Evolutionary conservation across 1,140 invertebrate species (phyloP).

Genomic region (Microplitis mediator): DNA sequence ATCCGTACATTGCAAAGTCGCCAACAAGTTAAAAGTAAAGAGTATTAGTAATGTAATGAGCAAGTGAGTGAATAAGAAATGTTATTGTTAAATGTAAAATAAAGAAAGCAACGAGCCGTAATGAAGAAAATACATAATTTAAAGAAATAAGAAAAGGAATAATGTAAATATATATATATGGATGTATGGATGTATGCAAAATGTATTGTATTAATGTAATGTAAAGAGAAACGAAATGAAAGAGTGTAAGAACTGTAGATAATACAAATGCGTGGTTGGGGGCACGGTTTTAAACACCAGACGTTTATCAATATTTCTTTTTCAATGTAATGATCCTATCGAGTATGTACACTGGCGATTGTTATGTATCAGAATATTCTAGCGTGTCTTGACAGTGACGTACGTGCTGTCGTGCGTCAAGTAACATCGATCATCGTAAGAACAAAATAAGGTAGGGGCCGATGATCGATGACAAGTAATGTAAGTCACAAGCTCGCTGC

Average conservation of each 20-base stretch:
- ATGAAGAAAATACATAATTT: not conserved
- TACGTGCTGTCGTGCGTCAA: not conserved
- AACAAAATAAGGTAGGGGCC: not conserved
- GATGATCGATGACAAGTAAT: not conserved
- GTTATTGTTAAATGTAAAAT: too few relatives aligned
- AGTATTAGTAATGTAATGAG: too few relatives aligned
- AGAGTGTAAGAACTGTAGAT: not conserved
- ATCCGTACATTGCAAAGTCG: constrained; percentile 10
- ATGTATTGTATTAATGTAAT: not conserved
- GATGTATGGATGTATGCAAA: too few relatives aligned
- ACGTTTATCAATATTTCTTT: constrained; percentile 12
- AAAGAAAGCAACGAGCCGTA: too few relatives aligned
- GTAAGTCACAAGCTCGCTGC: not conserved
- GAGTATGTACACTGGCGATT: too few relatives aligned
- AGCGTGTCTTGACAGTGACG: not conserved
- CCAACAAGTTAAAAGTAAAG: not conserved
- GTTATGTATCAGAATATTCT: constrained; percentile 5
- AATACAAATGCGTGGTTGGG: not conserved
- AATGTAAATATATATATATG: not conserved
- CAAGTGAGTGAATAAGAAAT: too few relatives aligned
- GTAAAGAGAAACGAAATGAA: not conserved
- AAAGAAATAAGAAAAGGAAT: not conserved
- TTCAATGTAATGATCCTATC: not conserved
- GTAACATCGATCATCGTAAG: not conserved
- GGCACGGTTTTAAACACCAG: not conserved